These are phyloP conservation scores for Nothoprocta perdicaria DNA, from an alignment of 2,113 vertebrate genomes.

Conservation along the genomic window DNA sequence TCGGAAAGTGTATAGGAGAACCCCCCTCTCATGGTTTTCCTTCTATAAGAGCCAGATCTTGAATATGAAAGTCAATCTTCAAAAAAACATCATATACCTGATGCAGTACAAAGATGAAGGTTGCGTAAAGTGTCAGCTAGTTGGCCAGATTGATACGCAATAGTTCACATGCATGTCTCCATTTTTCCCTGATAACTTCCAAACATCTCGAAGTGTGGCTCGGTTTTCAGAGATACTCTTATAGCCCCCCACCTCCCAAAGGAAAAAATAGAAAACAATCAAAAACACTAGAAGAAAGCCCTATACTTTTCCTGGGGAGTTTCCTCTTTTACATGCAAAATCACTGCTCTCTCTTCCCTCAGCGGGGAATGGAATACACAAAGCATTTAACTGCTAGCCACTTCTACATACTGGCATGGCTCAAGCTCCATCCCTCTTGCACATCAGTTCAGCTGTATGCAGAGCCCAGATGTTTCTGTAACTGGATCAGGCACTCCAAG, in stretches of 20 bases:
- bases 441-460: background rate
- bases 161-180: background rate
- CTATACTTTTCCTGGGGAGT: background rate
- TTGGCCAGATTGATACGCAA: background rate
- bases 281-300: background rate
- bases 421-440: background rate
- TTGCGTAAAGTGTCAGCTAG: background rate
- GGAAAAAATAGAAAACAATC: background rate
- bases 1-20: background rate
- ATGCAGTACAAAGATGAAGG: background rate
- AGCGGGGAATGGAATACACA: background rate
- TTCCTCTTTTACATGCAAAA: background rate
- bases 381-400: background rate
- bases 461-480: conserved; percentile 10
- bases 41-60: background rate
- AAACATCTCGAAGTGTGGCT: background rate
- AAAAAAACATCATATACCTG: background rate
- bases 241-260: background rate
- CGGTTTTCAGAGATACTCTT: background rate
- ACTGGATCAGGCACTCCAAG: conserved; percentile 18
- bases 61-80: background rate
- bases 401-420: background rate
- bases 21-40: background rate
- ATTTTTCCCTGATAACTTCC: background rate
- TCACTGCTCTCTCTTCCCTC: too few relatives aligned